Base-by-base conservation (phyloP, 2,113 vertebrate genomes). In the Octodon degus region DNA sequence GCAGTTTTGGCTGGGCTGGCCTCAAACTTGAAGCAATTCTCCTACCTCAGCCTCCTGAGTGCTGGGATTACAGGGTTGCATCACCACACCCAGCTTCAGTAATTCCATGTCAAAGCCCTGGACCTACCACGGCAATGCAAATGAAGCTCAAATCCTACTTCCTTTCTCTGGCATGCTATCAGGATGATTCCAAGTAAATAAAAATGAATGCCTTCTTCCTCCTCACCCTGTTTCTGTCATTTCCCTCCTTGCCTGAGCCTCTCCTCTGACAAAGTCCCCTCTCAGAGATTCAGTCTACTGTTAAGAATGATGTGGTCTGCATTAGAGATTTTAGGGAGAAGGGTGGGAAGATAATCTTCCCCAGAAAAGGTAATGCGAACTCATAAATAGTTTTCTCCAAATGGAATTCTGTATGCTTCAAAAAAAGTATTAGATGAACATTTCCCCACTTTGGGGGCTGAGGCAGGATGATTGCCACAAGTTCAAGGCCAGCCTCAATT, bases 221-320 rank as follows among this genome's bases (percentile, higher is more conserved):
- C 34, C 2, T 9, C 3, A 30, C 8, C 27, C 13, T 25, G 65
- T 60, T 94, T 70, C 32, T 93, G 62, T 85, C 65, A 90, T 32
- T 77, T 72, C 34, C 37, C 37, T 87, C 62, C 58, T 27, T 90
- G 55, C 2, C 25, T 14, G 37, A 89, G 72, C 32, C 6, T 76
- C 24, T 65, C 43, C 67, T 67, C 32, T 60, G 77, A 97, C 40
- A 79, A 79, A 84, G 7, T 37, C 76, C 67, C 65, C 24, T 89
- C 55, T 91, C 84, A 80, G 83, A 94, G 80, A 93, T 9, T 6
- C 53, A 94, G 7, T 6, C 60, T 58, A 58, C 89, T 32, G 68
- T 85, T 77, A 82, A 87, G 93, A 96, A 77, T 90, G 40, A 95
- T 43, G 30, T 84, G 77, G 67, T 24, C 11, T 93, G 1, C 80